Percentiles rank a stretch among this genome's conserved stretches.
phyloP scores from a whole-genome alignment of 2,797 vertebrate species.

The Triplophysa yarkandensis region DNA sequence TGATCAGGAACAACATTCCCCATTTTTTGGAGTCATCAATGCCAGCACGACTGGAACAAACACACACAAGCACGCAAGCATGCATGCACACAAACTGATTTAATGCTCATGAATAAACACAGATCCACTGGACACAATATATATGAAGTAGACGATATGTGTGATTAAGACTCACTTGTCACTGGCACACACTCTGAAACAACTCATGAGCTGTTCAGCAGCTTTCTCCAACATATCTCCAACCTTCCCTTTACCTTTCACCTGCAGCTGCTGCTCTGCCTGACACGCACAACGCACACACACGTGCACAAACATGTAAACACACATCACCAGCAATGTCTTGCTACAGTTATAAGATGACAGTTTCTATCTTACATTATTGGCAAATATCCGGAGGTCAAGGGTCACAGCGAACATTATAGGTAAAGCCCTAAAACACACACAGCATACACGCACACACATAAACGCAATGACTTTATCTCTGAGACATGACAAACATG shows the following conservation, averaged over 20 bases:
- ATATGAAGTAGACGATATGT: too few relatives aligned
- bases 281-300: conserved; percentile 58
- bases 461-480: background rate
- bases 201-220: conserved; percentile 94
- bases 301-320: background rate
- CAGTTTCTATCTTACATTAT: conserved; percentile 81
- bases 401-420: conserved; percentile 93
- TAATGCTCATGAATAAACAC: background rate
- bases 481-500: background rate
- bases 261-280: conserved; percentile 93
- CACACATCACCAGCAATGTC: too few relatives aligned
- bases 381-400: conserved; percentile 94
- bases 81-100: background rate
- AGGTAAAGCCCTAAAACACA: conserved; percentile 84
- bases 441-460: background rate
- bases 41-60: conserved; percentile 83
- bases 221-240: conserved; percentile 97
- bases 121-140: background rate
- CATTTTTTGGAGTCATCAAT: conserved; percentile 98
- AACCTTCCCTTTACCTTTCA: conserved; percentile 89
- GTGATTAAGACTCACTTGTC: conserved; percentile 86
- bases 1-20: conserved; percentile 98
- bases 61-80: too few relatives aligned
- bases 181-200: conserved; percentile 95
- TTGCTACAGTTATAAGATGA: background rate